Conservation (phyloP, 1,140 invertebrate genomes). For the Brachionus sp. region DNA sequence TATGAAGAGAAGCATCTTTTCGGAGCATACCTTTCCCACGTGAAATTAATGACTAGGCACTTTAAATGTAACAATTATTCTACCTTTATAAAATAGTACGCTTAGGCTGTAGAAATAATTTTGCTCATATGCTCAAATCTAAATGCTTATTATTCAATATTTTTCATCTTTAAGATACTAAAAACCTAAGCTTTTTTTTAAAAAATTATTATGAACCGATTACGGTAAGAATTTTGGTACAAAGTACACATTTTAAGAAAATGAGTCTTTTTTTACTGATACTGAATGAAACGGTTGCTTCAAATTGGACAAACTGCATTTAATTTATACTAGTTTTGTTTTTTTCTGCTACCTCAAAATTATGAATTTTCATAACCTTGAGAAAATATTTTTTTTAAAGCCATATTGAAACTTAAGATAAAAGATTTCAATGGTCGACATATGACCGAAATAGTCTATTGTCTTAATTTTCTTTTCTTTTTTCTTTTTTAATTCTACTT, state of each 20-base stretch:
- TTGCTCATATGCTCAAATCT: not conserved
- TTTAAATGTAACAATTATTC: not conserved
- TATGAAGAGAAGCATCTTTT: not conserved
- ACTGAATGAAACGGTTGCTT: not conserved
- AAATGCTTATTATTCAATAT: constrained; percentile 21
- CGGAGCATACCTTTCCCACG: not conserved
- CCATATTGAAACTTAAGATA: not conserved
- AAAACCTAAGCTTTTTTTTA: not conserved
- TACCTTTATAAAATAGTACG: not conserved
- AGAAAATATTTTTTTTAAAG: not conserved
- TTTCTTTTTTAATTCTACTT: not conserved
- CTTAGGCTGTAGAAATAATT: not conserved
- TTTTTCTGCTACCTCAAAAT: not conserved
- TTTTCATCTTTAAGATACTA: constrained; percentile 1
- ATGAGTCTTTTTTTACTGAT: not conserved
- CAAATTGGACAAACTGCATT: not conserved
- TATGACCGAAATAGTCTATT: not conserved
- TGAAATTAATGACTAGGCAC: not conserved
- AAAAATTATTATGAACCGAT: not conserved
- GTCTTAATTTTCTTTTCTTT: too few relatives aligned
- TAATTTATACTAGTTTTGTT: not conserved
- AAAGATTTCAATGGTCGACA: constrained; percentile 1
- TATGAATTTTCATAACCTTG: not conserved
- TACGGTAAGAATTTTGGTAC: not conserved
- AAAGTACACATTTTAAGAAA: not conserved